Conservation (phyloP, 2,113 vertebrate species). For the Rhegmatorhina hoffmannsi region DNA sequence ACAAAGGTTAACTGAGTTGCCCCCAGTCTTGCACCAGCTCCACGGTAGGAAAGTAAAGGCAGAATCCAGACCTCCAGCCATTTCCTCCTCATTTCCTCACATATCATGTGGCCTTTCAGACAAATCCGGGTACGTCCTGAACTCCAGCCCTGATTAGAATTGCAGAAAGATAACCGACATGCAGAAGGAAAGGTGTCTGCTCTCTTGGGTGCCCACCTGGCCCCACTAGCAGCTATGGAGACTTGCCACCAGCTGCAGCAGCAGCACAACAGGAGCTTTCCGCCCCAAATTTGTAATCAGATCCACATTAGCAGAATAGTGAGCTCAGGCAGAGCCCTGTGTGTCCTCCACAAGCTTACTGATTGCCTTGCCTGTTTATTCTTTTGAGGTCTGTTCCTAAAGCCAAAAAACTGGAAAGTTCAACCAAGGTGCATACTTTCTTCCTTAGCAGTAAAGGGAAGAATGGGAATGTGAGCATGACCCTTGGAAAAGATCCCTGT, state of each 20-base stretch:
- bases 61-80: not conserved
- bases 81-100: not conserved
- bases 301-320: not conserved
- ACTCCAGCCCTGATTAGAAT: not conserved
- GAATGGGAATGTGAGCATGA: not conserved
- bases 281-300: not conserved
- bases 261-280: not conserved
- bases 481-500: not conserved
- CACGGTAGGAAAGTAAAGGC: not conserved
- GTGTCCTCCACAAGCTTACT: not conserved
- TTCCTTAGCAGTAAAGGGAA: not conserved
- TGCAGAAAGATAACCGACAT: not conserved
- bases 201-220: not conserved
- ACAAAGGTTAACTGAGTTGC: not conserved
- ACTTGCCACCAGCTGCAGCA: not conserved
- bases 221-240: not conserved
- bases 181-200: not conserved
- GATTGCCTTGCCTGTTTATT: not conserved
- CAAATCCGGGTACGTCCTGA: not conserved
- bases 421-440: not conserved
- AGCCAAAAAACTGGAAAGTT: not conserved
- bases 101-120: not conserved
- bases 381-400: not conserved
- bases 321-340: not conserved
- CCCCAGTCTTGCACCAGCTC: not conserved